Conservation (phyloP, 2,113 vertebrate genomes). For the Cyprinodon tularosa region DNA sequence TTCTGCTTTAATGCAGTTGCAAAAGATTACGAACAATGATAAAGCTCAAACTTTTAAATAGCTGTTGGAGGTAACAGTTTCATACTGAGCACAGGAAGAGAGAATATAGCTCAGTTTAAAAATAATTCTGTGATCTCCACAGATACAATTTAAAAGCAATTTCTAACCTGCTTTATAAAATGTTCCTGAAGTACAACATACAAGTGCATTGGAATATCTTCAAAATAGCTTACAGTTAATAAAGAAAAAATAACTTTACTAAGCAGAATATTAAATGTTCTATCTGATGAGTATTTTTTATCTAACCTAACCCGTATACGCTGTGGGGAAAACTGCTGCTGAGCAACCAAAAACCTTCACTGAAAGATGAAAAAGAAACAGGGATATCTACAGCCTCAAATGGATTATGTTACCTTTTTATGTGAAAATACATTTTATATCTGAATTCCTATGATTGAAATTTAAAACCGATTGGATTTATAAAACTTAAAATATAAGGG, state of each 20-base stretch:
- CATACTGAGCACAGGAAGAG: not conserved
- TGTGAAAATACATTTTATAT: not conserved
- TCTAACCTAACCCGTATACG: too few relatives aligned
- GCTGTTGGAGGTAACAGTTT: constrained; percentile 16
- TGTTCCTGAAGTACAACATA: not conserved
- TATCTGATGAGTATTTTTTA: not conserved
- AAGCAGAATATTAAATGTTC: not conserved
- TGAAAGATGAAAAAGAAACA: not conserved
- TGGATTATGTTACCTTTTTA: not conserved
- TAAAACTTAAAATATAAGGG: too few relatives aligned
- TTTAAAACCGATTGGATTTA: too few relatives aligned
- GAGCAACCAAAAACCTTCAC: not conserved
- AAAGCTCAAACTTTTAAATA: not conserved
- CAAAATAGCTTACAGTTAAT: not conserved
- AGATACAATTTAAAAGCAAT: not conserved
- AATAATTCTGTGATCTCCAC: not conserved
- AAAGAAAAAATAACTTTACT: not conserved
- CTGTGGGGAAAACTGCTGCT: too few relatives aligned
- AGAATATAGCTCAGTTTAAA: not conserved
- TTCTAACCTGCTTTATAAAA: not conserved
- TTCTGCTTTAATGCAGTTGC: not conserved
- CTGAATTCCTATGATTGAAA: not conserved
- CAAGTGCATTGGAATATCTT: not conserved
- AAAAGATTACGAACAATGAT: not conserved
- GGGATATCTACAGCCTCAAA: not conserved